Conservation (phyloP, 2,113 vertebrate species). For the Phoenicopterus ruber region DNA sequence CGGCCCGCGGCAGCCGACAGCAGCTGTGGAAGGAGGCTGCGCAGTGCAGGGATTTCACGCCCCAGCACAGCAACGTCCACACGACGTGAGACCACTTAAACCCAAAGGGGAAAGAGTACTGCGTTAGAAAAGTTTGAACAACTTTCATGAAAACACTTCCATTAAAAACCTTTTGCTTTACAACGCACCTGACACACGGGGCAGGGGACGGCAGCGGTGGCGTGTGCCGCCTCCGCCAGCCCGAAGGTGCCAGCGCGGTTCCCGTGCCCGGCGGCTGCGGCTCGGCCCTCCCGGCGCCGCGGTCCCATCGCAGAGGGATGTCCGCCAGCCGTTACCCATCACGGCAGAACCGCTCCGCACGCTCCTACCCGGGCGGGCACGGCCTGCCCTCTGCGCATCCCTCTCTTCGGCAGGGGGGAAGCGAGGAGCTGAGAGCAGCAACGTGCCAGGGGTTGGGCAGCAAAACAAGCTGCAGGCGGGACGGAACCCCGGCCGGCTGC, state of each 20-base stretch:
- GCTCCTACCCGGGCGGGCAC: rapidly evolving
- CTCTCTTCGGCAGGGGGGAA: background rate
- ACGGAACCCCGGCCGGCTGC: background rate
- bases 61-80: background rate
- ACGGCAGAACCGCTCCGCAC: background rate
- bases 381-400: rapidly evolving
- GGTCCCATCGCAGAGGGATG: background rate
- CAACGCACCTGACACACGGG: rapidly evolving
- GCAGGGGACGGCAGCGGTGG: rapidly evolving
- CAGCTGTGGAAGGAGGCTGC: background rate
- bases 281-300: background rate
- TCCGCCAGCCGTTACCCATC: rapidly evolving
- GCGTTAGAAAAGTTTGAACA: background rate
- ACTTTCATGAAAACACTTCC: background rate
- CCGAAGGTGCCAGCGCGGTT: rapidly evolving
- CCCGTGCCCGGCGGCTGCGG: rapidly evolving
- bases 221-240: rapidly evolving
- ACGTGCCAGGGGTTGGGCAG: background rate
- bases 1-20: background rate
- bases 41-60: background rate
- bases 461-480: background rate
- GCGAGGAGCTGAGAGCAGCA: background rate
- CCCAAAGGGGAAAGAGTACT: background rate
- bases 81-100: rapidly evolving
- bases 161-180: background rate